Evolutionary conservation across 2,888 invertebrate species (phyloP), one percentile per base, ranked within the genome.

Genomic region (Apantesis nais): DNA sequence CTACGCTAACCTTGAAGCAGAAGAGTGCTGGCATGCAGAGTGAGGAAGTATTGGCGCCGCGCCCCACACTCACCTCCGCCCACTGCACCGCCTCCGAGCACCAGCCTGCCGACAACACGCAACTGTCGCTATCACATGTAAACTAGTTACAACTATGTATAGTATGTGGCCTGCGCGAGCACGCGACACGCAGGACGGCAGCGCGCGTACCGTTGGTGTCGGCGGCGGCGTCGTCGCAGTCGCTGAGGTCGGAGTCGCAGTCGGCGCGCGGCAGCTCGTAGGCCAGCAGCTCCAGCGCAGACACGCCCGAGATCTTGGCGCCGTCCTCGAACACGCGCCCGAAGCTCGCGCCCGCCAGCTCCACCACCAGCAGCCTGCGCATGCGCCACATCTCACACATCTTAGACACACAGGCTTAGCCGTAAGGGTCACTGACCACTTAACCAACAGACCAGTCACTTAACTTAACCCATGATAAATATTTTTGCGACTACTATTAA

Each of bases 1-100:
- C 69, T 71, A 79, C 76, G 89, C 93, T 94, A 97, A 97, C 97
- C 97, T 97, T 97, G 96, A 97, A 97, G 97, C 97, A 97, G 96
- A 97, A 97, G 96, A 97, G 97, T 96, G 97, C 96, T 93, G 97
- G 97, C 97, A 97, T 97, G 97, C 97, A 97, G 96, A 97, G 96
- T 95, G 97, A 96, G 96, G 97, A 96, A 86, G 88, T 80, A 84
- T 85, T 84, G 84, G 96, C 96, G 96, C 96, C 96, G 85, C 87
- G 85, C 83, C 85, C 85, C 88, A 87, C 92, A 92, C 93, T 92
- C 93, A 93, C 93, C 92, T 90, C 91, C 85, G 87, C 84, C 83
- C 84, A 82, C 68, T 78, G 75, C 77, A 80, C 79, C 69, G 77
- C 69, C 72, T 65, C 71, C 68, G 60, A 0, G 61, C 77, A 22